Evolutionary conservation across 2,888 invertebrate species (phyloP), one percentile per base, ranked within the genome.

Genomic region (Orchesella flavescens): DNA sequence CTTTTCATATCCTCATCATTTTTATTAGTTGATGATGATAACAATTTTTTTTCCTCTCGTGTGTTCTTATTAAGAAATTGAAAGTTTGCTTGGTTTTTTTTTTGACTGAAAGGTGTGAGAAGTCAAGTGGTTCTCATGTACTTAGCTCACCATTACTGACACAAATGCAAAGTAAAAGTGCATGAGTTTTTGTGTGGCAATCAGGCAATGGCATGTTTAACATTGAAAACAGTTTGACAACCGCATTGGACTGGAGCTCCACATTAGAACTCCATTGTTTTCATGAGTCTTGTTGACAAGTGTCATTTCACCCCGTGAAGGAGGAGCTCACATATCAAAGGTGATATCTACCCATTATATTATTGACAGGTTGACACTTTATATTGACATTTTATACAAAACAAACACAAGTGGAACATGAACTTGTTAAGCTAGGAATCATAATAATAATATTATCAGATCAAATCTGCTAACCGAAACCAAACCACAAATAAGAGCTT

Each of bases 281-380:
- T 59, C 49, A 34, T 55, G 44, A 46, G 63, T 46, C n/a, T 23
- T 71, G 75, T 63, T 75, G 79, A 84, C 79, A 84, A 75, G 82
- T 79, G 84, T 84, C 84, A 84, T 19, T 79, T 84, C 72, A 79
- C 84, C 84, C 84, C 84, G n/a, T 61, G 59, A 65, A 34, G 72
- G 82, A 59, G 81, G 75, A 82, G 75, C 49, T 15, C 5, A n/a
- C 23, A 4, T 15, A 74, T 74, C 49, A 61, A 12, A 61, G 59
- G 69, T 82, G 75, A 82, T 75, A 82, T 53, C 1, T 24, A n/a
- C 63, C 49, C 19, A 81, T 71, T 72, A 57, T 73, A 49, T 69
- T 77, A 83, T 83, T 83, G 83, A 84, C 84, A 84, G 43, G 79
- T 84, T 84, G 84, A 84, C 84, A 84, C 63, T 79, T 84, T 79